Evolutionary conservation across 1,140 invertebrate genomes (phyloP).

Genomic region (Hypsibius dujardini): DNA sequence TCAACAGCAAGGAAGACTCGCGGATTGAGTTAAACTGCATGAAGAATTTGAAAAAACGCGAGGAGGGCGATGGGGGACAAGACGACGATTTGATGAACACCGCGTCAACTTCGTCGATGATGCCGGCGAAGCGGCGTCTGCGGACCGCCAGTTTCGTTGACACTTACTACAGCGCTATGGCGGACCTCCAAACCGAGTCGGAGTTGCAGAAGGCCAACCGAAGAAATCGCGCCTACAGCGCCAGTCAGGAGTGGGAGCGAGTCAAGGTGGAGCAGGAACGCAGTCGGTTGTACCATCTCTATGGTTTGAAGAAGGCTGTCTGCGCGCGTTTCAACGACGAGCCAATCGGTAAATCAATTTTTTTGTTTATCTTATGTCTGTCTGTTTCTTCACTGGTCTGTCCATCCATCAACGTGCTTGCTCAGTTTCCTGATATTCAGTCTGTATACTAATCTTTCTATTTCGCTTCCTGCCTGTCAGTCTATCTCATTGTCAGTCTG

Average conservation of each 20-base stretch:
- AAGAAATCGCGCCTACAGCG: background rate
- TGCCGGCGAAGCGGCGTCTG: background rate
- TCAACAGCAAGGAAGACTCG: too few species aligned
- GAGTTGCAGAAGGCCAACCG: background rate
- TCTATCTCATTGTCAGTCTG: too few species aligned
- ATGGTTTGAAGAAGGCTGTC: constrained; percentile 8
- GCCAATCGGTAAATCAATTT: too few species aligned
- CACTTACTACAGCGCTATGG: constrained; percentile 13
- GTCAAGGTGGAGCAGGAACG: background rate
- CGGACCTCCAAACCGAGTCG: background rate
- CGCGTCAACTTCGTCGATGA: background rate
- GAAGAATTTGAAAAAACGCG: background rate
- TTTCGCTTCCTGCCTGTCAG: too few species aligned
- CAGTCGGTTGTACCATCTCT: background rate
- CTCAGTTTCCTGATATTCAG: too few species aligned
- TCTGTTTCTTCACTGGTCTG: too few species aligned
- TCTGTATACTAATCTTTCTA: too few species aligned
- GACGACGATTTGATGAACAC: background rate
- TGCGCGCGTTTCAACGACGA: background rate
- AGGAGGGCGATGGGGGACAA: background rate
- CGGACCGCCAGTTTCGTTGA: constrained; percentile 2
- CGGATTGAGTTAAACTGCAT: constrained; percentile 11
- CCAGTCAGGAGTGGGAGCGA: constrained; percentile 2
- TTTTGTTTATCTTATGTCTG: too few species aligned
- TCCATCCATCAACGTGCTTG: too few species aligned